Evolutionary conservation across 2,113 vertebrate species (phyloP).

Genomic region (Illadopsis cleaveri): DNA sequence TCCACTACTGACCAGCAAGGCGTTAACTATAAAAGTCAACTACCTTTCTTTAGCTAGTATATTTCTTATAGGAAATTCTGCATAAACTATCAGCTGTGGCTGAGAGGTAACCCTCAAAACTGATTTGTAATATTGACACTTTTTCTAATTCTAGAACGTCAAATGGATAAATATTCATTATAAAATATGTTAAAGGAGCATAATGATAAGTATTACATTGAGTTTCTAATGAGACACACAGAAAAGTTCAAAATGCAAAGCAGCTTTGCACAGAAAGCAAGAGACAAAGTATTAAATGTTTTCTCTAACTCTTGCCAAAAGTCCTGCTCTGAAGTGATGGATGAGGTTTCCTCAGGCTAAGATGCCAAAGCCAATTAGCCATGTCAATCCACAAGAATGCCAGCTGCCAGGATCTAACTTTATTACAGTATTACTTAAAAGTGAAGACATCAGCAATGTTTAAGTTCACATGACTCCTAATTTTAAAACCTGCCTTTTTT

Average conservation of each 20-base stretch:
- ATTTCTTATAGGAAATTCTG: neutral
- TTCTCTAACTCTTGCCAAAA: constrained; percentile 49
- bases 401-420: constrained; percentile 67
- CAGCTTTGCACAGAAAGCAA: constrained; percentile 32
- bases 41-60: neutral
- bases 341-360: constrained; percentile 71
- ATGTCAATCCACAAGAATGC: constrained; percentile 69
- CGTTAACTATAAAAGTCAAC: neutral
- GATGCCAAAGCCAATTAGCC: constrained; percentile 75
- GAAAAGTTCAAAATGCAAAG: constrained; percentile 1
- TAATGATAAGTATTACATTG: neutral
- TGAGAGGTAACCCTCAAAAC: neutral
- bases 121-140: neutral
- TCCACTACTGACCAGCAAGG: neutral
- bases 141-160: neutral
- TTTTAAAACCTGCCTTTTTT: constrained; percentile 53
- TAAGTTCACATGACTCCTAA: constrained; percentile 57
- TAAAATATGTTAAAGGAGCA: neutral
- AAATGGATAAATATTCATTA: neutral
- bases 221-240: neutral
- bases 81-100: neutral
- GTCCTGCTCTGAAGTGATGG: constrained; percentile 55
- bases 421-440: constrained; percentile 69
- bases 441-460: constrained; percentile 59
- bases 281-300: constrained; percentile 66